Conservation (phyloP, 1,140 invertebrate genomes). For the Arctopsyche grandis region DNA sequence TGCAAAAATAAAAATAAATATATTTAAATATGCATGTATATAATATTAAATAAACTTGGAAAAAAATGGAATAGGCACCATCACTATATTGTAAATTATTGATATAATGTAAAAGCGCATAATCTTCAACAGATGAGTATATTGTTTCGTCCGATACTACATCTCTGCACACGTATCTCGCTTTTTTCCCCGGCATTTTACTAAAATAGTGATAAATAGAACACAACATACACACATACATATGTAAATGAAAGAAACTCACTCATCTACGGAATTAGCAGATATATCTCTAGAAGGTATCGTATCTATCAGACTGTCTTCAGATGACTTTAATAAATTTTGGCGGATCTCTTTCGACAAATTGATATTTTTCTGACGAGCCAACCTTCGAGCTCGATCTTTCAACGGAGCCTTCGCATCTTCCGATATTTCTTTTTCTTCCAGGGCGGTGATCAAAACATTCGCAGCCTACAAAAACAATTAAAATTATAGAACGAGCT, state of each 20-base stretch:
- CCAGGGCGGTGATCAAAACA: constrained; percentile 38
- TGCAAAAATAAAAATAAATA: constrained; percentile 43
- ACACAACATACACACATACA: not conserved
- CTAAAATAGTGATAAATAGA: constrained; percentile 29
- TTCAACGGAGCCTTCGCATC: constrained; percentile 44
- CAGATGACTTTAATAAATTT: not conserved
- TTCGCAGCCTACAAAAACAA: constrained; percentile 40
- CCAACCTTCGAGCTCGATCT: constrained; percentile 40
- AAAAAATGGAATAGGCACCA: constrained; percentile 32
- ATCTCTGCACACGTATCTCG: constrained; percentile 44
- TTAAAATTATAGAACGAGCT: not conserved
- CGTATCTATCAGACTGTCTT: not conserved
- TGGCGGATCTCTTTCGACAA: not conserved
- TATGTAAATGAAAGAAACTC: constrained; percentile 19
- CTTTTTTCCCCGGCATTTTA: constrained; percentile 35
- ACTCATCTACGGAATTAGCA: constrained; percentile 35
- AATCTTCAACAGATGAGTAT: constrained; percentile 45
- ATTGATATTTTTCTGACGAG: constrained; percentile 28
- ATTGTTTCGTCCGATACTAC: constrained; percentile 32
- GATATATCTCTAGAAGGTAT: constrained; percentile 40
- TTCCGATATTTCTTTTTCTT: constrained; percentile 34
- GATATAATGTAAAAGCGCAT: constrained; percentile 46
- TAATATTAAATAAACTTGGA: not conserved
- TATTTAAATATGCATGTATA: not conserved
- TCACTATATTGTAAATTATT: constrained; percentile 30